Conservation (phyloP, 2,797 vertebrate genomes). For the Anableps anableps region DNA sequence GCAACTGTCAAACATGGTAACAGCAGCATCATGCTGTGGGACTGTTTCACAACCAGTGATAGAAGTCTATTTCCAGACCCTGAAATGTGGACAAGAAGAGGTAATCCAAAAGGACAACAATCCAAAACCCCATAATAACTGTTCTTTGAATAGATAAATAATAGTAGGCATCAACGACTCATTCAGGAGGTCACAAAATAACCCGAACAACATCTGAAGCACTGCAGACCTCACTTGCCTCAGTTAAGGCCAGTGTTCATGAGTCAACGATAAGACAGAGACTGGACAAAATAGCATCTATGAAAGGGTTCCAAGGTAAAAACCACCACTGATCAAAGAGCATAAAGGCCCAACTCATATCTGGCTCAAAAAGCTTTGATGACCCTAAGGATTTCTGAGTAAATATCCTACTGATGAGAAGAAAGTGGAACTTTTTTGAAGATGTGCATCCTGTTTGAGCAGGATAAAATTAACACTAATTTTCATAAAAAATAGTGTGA, state of each 20-base stretch:
- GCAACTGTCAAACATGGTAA: not conserved
- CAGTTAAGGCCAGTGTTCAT: not conserved
- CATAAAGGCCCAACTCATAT: not conserved
- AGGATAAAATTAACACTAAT: too few species aligned
- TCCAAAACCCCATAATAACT: not conserved
- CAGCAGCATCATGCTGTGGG: not conserved
- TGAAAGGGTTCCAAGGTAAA: not conserved
- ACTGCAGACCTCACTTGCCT: not conserved
- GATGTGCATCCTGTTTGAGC: too few species aligned
- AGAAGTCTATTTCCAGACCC: not conserved
- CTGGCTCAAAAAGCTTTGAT: not conserved
- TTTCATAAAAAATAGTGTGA: not conserved
- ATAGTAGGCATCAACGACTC: not conserved
- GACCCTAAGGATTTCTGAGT: too few species aligned
- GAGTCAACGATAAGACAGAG: not conserved
- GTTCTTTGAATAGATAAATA: not conserved
- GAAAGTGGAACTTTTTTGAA: too few species aligned
- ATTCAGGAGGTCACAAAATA: not conserved
- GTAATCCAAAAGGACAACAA: not conserved
- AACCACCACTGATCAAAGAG: not conserved
- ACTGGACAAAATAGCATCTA: not conserved
- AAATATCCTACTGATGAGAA: too few species aligned
- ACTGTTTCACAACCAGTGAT: not conserved
- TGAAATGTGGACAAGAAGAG: not conserved
- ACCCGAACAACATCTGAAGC: not conserved